Conservation (phyloP, 2,113 vertebrate genomes). For the Carlito syrichta region DNA sequence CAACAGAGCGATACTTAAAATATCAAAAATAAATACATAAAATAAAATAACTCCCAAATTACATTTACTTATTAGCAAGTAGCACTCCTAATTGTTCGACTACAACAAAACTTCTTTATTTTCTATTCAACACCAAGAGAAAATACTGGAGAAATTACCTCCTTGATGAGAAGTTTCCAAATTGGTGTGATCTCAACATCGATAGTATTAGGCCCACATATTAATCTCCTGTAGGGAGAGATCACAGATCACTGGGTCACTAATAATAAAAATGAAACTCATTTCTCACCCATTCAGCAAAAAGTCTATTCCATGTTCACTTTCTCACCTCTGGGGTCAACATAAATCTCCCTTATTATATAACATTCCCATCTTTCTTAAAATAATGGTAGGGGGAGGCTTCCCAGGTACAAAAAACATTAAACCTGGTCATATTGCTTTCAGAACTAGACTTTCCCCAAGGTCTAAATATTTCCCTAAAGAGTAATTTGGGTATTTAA, state of each 20-base stretch:
- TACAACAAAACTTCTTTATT: not conserved
- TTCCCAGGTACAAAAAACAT: not conserved
- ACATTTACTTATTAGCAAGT: not conserved
- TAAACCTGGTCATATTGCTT: not conserved
- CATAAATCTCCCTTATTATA: not conserved
- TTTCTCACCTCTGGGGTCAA: not conserved
- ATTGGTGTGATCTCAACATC: constrained; percentile 83
- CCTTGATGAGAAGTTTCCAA: constrained; percentile 88
- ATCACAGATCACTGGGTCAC: constrained; percentile 41
- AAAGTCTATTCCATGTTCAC: not conserved
- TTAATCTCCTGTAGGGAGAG: constrained; percentile 76
- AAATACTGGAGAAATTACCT: constrained; percentile 77
- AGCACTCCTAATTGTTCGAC: not conserved
- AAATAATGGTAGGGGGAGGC: not conserved
- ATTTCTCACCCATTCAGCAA: not conserved
- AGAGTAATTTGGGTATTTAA: not conserved
- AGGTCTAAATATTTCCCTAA: not conserved
- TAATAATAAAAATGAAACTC: not conserved
- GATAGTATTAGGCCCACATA: constrained; percentile 85
- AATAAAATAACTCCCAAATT: not conserved
- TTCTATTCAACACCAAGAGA: not conserved
- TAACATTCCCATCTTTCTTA: not conserved
- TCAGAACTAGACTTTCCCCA: not conserved
- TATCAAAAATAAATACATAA: too few species aligned
- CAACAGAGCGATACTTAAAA: too few species aligned